Percentiles rank a stretch among this genome's conserved stretches.
Conservation (phyloP, 1,140 invertebrate species). For the fruit fly (Drosophila melanogaster) region DNA sequence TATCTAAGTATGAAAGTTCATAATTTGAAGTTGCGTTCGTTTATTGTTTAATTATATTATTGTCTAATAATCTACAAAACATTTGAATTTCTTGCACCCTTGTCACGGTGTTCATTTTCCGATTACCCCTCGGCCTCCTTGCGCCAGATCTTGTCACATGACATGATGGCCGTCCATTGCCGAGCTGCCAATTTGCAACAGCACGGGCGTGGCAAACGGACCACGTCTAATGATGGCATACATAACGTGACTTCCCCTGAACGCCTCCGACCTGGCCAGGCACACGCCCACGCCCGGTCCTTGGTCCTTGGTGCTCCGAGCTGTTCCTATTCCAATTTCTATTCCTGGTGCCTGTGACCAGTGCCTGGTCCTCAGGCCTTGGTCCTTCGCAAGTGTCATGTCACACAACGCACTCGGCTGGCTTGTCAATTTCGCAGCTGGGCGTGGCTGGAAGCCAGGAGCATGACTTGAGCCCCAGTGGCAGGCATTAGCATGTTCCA, state of each 20-base stretch:
- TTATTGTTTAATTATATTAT: background rate
- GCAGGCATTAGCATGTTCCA: slow-evolving; percentile 76
- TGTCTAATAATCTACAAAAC: background rate
- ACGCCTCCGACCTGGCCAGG: slow-evolving; percentile 26
- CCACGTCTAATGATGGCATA: slow-evolving; percentile 81
- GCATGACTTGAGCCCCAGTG: slow-evolving; percentile 74
- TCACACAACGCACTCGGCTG: slow-evolving; percentile 75
- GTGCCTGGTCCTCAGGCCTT: slow-evolving; percentile 3
- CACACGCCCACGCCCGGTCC: slow-evolving; percentile 24
- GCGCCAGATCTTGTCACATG: slow-evolving; percentile 60
- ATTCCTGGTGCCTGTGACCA: slow-evolving; percentile 8
- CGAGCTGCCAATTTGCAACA: slow-evolving; percentile 77
- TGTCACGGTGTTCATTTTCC: slow-evolving; percentile 1
- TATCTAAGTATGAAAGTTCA: too few relatives aligned
- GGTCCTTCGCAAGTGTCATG: slow-evolving; percentile 75
- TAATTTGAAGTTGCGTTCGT: too few relatives aligned
- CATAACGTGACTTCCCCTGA: slow-evolving; percentile 62
- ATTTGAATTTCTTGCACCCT: background rate
- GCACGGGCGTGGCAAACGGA: slow-evolving; percentile 79
- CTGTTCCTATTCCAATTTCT: slow-evolving; percentile 24
- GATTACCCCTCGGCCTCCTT: slow-evolving; percentile 9
- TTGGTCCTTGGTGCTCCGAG: slow-evolving; percentile 24
- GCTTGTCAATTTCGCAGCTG: slow-evolving; percentile 81
- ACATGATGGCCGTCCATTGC: slow-evolving; percentile 72
- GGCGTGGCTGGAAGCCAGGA: slow-evolving; percentile 65